These are phyloP conservation scores for Diabrotica undecimpunctata DNA, from an alignment of 1,140 invertebrate genomes.

Conservation along the genomic window DNA sequence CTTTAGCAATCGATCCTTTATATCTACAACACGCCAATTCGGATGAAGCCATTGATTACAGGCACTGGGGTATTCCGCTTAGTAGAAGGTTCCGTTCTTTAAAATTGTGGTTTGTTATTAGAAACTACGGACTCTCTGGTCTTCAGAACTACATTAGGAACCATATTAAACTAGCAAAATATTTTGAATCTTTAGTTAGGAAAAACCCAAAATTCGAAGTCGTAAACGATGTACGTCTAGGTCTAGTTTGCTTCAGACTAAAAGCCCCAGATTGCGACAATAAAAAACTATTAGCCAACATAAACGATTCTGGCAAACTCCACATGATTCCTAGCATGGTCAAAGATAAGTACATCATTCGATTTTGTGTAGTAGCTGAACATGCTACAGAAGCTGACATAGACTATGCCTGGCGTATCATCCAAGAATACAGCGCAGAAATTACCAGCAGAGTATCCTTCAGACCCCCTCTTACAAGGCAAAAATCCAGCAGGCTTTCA, in stretches of 20 bases:
- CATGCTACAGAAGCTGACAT: slow-evolving; percentile 75
- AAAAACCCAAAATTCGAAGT: slow-evolving; percentile 81
- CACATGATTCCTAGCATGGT: slow-evolving; percentile 87
- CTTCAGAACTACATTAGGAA: slow-evolving; percentile 80
- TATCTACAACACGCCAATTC: slow-evolving; percentile 83
- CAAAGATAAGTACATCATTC: slow-evolving; percentile 72
- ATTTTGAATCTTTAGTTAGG: slow-evolving; percentile 74
- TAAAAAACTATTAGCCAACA: slow-evolving; percentile 73
- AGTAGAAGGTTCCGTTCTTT: slow-evolving; percentile 81
- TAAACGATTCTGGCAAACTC: slow-evolving; percentile 84
- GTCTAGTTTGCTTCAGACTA: slow-evolving; percentile 68
- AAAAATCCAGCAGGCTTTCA: slow-evolving; percentile 60
- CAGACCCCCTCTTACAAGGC: slow-evolving; percentile 52
- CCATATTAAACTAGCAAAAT: slow-evolving; percentile 82
- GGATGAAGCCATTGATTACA: slow-evolving; percentile 72
- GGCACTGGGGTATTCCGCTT: slow-evolving; percentile 87
- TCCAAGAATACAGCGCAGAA: slow-evolving; percentile 65
- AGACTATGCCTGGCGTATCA: slow-evolving; percentile 71
- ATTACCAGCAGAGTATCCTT: slow-evolving; percentile 51
- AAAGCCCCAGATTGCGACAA: slow-evolving; percentile 71
- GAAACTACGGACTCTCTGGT: slow-evolving; percentile 77
- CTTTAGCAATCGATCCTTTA: slow-evolving; percentile 90
- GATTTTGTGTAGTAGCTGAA: slow-evolving; percentile 82
- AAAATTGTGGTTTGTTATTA: slow-evolving; percentile 86
- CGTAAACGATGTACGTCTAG: slow-evolving; percentile 73